Conservation (phyloP, 2,888 invertebrate species). For the Rugalucina vietnamica region DNA sequence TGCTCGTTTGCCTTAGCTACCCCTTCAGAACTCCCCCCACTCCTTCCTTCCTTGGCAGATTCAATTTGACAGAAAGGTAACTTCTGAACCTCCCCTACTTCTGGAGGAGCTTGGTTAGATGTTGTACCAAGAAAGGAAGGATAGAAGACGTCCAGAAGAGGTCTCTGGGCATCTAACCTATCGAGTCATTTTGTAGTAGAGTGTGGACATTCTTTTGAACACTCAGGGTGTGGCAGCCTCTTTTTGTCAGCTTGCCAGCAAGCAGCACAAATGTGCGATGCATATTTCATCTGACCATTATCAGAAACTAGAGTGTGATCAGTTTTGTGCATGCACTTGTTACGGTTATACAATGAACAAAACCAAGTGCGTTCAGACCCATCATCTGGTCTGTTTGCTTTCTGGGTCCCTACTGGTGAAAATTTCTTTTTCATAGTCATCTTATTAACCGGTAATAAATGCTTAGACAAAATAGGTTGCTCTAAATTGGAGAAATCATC, state of each 20-base stretch:
- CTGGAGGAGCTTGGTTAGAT: not conserved
- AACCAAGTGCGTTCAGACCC: not conserved
- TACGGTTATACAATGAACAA: not conserved
- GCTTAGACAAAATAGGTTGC: not conserved
- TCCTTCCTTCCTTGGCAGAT: too few species aligned
- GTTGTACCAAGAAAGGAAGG: not conserved
- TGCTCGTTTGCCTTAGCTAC: not conserved
- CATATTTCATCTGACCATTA: not conserved
- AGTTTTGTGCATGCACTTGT: not conserved
- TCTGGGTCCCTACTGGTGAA: too few species aligned
- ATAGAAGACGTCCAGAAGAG: not conserved
- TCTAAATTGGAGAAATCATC: not conserved
- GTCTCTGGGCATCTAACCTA: not conserved
- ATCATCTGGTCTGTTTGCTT: not conserved
- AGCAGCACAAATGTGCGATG: not conserved
- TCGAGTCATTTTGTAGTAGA: not conserved
- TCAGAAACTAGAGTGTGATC: not conserved
- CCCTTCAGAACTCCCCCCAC: too few species aligned
- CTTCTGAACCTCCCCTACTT: too few species aligned
- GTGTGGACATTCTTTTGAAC: not conserved
- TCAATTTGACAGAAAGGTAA: not conserved
- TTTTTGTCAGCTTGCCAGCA: not conserved
- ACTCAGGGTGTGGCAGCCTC: not conserved
- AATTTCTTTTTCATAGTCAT: too few species aligned
- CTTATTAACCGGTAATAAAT: too few species aligned